A percentile compares a stretch with the other conserved stretches of the same genome.
phyloP scores from a whole-genome alignment of 2,113 vertebrate genomes.

The Pangasianodon gigas region DNA sequence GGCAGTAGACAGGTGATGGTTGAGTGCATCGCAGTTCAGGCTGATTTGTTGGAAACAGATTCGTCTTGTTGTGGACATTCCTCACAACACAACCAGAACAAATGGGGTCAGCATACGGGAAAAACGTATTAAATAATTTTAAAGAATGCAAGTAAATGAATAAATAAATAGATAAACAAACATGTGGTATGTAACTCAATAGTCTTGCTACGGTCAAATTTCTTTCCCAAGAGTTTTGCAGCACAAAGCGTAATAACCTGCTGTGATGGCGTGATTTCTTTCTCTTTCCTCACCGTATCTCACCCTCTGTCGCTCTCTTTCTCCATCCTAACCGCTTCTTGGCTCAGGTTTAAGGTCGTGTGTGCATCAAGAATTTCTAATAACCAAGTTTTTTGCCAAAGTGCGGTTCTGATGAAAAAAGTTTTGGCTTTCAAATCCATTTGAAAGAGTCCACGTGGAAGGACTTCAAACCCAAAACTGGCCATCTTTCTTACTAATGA shows the following conservation, averaged over 20 bases:
- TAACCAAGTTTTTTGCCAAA: not conserved
- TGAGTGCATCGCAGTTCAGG: slow-evolving; percentile 60
- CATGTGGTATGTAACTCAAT: not conserved
- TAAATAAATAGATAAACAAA: not conserved
- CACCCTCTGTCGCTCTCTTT: not conserved
- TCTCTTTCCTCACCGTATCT: not conserved
- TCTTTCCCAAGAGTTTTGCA: not conserved
- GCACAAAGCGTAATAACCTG: not conserved
- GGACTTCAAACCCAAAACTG: not conserved
- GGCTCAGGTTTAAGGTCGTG: not conserved
- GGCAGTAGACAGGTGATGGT: slow-evolving; percentile 57
- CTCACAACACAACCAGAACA: not conserved
- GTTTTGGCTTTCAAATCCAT: not conserved
- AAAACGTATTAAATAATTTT: not conserved
- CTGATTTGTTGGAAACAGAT: slow-evolving; percentile 48
- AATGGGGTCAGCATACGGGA: not conserved
- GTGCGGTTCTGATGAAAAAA: not conserved
- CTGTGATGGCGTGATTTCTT: not conserved
- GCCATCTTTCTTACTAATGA: not conserved
- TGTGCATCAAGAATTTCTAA: not conserved
- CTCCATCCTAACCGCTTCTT: not conserved
- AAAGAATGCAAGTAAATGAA: not conserved
- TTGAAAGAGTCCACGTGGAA: not conserved
- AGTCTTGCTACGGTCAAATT: not conserved
- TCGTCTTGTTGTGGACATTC: not conserved